These are phyloP conservation scores for Netelia inedita DNA, from an alignment of 2,888 invertebrate species.

Conservation along the genomic window DNA sequence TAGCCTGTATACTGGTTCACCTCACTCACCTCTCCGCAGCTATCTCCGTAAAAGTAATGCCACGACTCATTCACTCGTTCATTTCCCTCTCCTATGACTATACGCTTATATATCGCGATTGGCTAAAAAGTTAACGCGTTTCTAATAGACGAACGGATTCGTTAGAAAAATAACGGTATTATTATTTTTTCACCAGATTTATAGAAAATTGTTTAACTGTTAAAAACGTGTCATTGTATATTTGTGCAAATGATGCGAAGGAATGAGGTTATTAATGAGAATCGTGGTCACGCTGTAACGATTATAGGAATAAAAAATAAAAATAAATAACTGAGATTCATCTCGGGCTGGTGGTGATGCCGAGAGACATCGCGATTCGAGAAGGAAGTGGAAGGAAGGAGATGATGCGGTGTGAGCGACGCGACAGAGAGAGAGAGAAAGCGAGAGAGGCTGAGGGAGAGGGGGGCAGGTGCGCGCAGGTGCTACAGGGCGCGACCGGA, in stretches of 20 bases:
- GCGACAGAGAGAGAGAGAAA: no score
- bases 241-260: no score
- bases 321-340: no score
- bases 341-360: neutral
- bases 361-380: conserved; percentile 38
- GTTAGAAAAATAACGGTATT: no score
- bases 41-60: conserved; percentile 51
- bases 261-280: no score
- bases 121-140: no score
- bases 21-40: conserved; percentile 62
- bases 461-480: conserved; percentile 82
- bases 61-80: conserved; percentile 31
- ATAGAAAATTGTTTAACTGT: no score
- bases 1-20: conserved; percentile 69
- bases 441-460: conserved; percentile 56
- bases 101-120: neutral
- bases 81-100: conserved; percentile 41
- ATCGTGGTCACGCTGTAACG: no score
- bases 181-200: no score
- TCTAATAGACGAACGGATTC: no score
- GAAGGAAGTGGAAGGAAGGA: conserved; percentile 32
- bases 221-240: no score
- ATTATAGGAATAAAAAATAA: no score
- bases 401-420: conserved; percentile 25
- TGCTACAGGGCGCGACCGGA: conserved; percentile 83